These are phyloP conservation scores for Hemicrepidius hirtus DNA, from an alignment of 2,888 invertebrate species.

Conservation along the genomic window DNA sequence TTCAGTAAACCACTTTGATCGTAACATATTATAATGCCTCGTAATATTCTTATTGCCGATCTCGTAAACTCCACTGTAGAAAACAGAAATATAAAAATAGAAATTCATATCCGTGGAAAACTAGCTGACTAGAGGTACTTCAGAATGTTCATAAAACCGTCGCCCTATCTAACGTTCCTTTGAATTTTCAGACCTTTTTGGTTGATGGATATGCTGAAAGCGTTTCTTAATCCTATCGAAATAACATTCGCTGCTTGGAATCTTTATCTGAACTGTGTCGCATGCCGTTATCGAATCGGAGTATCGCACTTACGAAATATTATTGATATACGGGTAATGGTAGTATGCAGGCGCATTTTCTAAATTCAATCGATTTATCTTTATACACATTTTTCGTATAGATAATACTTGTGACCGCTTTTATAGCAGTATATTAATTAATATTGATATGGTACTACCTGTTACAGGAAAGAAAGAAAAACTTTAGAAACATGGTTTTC, in stretches of 20 bases:
- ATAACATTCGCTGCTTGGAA: constrained; percentile 57
- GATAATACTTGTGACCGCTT: too few relatives aligned
- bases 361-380: not conserved
- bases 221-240: constrained; percentile 56
- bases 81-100: constrained; percentile 54
- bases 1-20: constrained; percentile 47
- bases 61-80: constrained; percentile 45
- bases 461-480: too few relatives aligned
- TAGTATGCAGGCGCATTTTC: constrained; percentile 37
- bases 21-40: constrained; percentile 51
- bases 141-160: constrained; percentile 51
- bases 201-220: constrained; percentile 53
- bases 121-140: constrained; percentile 56
- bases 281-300: constrained; percentile 53
- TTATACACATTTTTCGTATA: too few relatives aligned
- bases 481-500: too few relatives aligned
- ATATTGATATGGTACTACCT: too few relatives aligned
- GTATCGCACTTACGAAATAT: constrained; percentile 57
- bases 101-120: constrained; percentile 56
- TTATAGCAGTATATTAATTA: too few relatives aligned
- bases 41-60: constrained; percentile 51
- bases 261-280: constrained; percentile 55
- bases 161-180: constrained; percentile 47
- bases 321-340: constrained; percentile 54
- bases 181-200: constrained; percentile 50